These are phyloP conservation scores for Potamilus streckersoni DNA, from an alignment of 1,140 invertebrate genomes.

Conservation along the genomic window DNA sequence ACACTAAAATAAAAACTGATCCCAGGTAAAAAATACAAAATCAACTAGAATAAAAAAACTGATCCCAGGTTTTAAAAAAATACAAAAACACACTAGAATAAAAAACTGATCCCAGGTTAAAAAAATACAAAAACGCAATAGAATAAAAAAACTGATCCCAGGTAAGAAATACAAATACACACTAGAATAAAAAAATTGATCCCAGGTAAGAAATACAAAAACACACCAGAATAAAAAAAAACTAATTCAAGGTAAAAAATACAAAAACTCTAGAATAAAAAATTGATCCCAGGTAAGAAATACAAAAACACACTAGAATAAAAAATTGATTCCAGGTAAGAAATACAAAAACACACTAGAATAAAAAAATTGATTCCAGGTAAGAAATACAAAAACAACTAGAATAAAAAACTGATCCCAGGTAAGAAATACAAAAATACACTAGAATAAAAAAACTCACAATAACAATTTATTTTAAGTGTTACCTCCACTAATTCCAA, in stretches of 20 bases:
- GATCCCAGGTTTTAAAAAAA: no score
- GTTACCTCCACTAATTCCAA: constrained; percentile 73
- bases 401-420: neutral
- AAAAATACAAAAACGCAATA: neutral
- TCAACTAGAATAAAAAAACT: neutral
- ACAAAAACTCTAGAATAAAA: neutral
- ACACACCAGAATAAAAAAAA: no score
- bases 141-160: neutral
- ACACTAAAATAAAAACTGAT: neutral
- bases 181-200: neutral
- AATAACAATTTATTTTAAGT: neutral
- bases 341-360: neutral
- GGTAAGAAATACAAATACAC: neutral
- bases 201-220: no score
- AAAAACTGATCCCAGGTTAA: no score
- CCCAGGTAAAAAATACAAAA: neutral
- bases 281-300: no score
- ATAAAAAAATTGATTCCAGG: no score
- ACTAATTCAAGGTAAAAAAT: neutral
- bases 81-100: no score
- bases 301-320: no score
- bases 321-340: neutral
- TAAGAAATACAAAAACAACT: no score
- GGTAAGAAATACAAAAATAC: neutral
- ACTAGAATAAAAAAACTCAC: neutral